Evolutionary conservation across 2,113 vertebrate genomes (phyloP).

Genomic region (Scophthalmus maximus): DNA sequence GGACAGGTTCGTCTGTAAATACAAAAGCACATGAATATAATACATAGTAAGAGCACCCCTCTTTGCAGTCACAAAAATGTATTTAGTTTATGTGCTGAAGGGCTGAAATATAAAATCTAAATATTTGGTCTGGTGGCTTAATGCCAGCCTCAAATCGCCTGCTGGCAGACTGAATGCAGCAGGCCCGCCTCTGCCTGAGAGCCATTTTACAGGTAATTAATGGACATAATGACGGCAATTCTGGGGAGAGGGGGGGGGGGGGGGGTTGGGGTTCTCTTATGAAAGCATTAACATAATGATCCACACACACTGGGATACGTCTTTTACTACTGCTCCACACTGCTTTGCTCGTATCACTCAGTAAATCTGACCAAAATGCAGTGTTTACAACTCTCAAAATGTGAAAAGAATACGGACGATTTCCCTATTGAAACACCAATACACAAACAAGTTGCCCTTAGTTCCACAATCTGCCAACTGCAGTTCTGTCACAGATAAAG

Average conservation of each 20-base stretch:
- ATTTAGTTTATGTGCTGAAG: constrained; percentile 24
- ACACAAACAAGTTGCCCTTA: neutral
- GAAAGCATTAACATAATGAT: constrained; percentile 43
- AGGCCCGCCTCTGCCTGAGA: constrained; percentile 54
- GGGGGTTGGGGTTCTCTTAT: constrained; percentile 13
- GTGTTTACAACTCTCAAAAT: constrained; percentile 11
- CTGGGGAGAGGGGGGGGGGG: constrained; percentile 22
- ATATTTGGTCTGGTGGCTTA: constrained; percentile 49
- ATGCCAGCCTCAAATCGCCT: constrained; percentile 53
- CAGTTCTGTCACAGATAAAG: neutral
- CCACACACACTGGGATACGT: constrained; percentile 4
- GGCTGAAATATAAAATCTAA: constrained; percentile 41
- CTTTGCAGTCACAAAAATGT: constrained; percentile 21
- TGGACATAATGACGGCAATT: constrained; percentile 79
- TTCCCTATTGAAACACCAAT: neutral
- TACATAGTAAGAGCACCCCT: neutral
- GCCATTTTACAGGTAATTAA: constrained; percentile 85
- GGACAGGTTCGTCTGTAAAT: no score
- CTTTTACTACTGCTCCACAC: neutral
- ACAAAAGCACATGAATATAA: no score
- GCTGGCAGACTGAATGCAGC: constrained; percentile 61
- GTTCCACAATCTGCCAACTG: neutral
- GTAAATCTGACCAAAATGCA: neutral
- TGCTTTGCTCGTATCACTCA: neutral
- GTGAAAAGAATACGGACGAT: neutral